These are phyloP conservation scores for Rhea americana DNA, from an alignment of 2,113 vertebrate species.

Conservation along the genomic window DNA sequence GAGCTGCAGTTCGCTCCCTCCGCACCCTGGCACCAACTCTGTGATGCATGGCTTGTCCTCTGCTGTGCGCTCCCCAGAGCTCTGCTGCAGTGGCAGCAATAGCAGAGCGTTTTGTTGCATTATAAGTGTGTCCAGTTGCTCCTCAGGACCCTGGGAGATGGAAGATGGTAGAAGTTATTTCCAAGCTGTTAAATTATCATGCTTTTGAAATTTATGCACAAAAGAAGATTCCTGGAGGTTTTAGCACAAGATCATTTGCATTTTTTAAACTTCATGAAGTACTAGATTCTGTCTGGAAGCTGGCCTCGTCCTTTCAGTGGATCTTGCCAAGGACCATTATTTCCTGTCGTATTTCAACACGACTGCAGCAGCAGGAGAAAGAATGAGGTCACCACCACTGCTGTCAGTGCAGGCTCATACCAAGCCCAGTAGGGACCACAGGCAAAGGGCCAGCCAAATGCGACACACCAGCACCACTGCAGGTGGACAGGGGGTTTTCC, in stretches of 20 bases:
- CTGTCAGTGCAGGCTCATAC: no score
- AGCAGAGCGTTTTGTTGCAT: neutral
- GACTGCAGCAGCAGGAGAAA: no score
- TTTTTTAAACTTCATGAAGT: neutral
- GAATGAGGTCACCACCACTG: no score
- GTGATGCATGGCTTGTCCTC: neutral
- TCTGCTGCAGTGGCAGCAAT: neutral
- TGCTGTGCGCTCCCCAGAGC: no score
- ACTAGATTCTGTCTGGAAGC: neutral
- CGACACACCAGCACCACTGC: no score
- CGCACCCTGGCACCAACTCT: no score
- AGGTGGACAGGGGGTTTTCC: no score
- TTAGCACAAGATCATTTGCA: neutral
- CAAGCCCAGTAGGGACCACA: no score
- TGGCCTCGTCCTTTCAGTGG: neutral
- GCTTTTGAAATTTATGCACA: neutral
- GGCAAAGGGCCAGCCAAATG: no score
- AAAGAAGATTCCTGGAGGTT: neutral
- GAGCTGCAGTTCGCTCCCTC: no score
- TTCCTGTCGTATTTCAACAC: neutral
- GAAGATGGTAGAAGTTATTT: neutral
- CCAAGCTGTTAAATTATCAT: neutral
- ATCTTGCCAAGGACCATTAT: neutral
- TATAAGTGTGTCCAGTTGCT: neutral
- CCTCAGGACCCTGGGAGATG: neutral